Base-by-base conservation (phyloP, 1,140 invertebrate genomes). In the Bombus pascuorum region DNA sequence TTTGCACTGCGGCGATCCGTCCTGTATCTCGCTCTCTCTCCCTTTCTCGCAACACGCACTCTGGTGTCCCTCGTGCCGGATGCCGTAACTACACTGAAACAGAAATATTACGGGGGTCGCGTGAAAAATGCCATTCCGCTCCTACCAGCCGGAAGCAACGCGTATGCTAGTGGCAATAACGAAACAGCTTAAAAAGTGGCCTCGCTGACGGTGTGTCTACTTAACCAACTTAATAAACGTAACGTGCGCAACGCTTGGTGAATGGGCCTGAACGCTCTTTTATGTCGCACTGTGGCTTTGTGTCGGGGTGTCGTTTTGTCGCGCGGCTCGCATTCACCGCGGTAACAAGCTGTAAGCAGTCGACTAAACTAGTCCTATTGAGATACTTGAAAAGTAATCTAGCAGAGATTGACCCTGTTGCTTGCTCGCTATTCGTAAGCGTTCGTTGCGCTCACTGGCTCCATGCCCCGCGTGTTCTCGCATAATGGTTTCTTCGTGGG, bases 341-440 rank as follows among this genome's bases (percentile, higher is more conserved):
- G 73, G 66, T 86, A 89, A 89, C 88, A 76, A 89, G 76, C 84
- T 81, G 77, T 89, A 86, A 89, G 85, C 88, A 86, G 59, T 76
- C 88, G 87, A 77, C 84, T 89, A 80, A 89, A 89, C 87, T 86
- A 86, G 87, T 83, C 73, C 85, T 65, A 89, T 89, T 89, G 88
- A 89, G 88, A 86, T 75, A 89, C 87, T 86, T 89, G 87, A 89
- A 89, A 89, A 89, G 81, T 89, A 79, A 89, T 89, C 85, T 81
- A 86, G 72, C 59, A 77, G 80, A 73, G 85, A 89, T 89, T 86
- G 87, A 80, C 80, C 72, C 80, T 87, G 88, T 83, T 83, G 81
- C 66, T 86, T 79, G 87, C 32, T 83, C 42, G 59, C 72, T 44
- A 77, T 71, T 80, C 44, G 75, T 83, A 34, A 39, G 42, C 59